A percentile compares a stretch with the other conserved stretches of the same genome.
phyloP scores from a whole-genome alignment of 2,113 vertebrate genomes.

The Gallinago paraguaiae region DNA sequence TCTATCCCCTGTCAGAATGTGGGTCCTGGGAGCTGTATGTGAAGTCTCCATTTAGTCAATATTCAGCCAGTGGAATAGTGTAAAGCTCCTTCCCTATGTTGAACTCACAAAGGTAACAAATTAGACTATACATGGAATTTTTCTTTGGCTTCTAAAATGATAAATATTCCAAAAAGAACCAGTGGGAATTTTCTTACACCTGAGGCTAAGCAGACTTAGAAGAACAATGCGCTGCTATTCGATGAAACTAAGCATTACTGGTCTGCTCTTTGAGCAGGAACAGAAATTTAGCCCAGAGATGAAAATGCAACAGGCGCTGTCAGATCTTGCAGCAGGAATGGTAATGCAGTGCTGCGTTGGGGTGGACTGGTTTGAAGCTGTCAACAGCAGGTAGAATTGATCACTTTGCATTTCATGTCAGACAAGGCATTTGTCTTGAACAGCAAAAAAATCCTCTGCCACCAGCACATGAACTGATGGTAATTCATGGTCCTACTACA shows the following conservation, averaged over 20 bases:
- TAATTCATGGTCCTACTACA: background rate
- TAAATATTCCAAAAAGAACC: background rate
- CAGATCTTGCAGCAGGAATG: background rate
- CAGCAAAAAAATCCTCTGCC: background rate
- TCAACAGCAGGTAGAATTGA: background rate
- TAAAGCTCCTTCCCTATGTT: background rate
- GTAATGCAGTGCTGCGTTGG: too few relatives aligned
- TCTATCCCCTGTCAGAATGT: background rate
- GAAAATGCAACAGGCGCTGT: background rate
- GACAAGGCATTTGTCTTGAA: background rate
- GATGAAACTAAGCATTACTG: background rate
- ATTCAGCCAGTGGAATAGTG: background rate
- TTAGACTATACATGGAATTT: background rate
- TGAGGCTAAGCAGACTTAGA: background rate
- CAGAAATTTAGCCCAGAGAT: background rate
- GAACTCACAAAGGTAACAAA: background rate
- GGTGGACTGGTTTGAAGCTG: background rate
- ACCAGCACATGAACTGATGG: background rate
- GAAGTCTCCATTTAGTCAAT: background rate
- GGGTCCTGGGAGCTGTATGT: background rate
- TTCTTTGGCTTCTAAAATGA: background rate
- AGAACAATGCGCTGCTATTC: background rate
- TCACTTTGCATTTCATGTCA: background rate
- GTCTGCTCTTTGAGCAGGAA: background rate
- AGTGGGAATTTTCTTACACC: background rate